phyloP scores from a whole-genome alignment of 2,797 vertebrate species.

The Echeneis naucrates region DNA sequence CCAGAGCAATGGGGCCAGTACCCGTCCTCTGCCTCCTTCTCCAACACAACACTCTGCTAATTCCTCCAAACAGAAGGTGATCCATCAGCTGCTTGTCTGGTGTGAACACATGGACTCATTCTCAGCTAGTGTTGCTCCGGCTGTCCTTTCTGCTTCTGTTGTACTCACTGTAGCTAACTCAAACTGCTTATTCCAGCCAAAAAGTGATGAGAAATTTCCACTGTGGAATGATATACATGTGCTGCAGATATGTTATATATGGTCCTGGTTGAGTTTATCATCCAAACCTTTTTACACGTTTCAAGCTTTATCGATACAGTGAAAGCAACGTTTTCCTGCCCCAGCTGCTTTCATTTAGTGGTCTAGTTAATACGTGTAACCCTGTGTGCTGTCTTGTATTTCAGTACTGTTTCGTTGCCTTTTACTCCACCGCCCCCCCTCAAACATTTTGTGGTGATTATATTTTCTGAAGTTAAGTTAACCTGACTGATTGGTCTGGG shows the following conservation, averaged over 20 bases:
- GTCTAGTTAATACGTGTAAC: not conserved
- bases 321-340: not conserved
- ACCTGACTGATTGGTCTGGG: conserved; percentile 28
- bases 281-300: not conserved
- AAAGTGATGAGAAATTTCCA: conserved; percentile 3
- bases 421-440: not conserved
- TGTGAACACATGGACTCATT: conserved; percentile 32
- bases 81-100: conserved; percentile 50
- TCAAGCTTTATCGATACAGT: not conserved
- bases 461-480: not conserved
- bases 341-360: not conserved
- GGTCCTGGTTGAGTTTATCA: not conserved
- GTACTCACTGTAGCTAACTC: not conserved
- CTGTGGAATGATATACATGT: not conserved
- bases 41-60: conserved; percentile 61
- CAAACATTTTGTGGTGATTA: not conserved
- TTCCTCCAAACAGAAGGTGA: conserved; percentile 79
- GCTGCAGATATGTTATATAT: not conserved
- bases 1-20: conserved; percentile 73
- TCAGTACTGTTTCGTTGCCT: not conserved
- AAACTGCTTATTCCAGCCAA: not conserved
- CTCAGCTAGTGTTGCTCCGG: conserved; percentile 2
- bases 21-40: conserved; percentile 53
- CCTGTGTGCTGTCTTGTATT: conserved; percentile 6
- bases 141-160: not conserved